Conservation (phyloP, 2,113 vertebrate genomes). For the Amphiprion percula region DNA sequence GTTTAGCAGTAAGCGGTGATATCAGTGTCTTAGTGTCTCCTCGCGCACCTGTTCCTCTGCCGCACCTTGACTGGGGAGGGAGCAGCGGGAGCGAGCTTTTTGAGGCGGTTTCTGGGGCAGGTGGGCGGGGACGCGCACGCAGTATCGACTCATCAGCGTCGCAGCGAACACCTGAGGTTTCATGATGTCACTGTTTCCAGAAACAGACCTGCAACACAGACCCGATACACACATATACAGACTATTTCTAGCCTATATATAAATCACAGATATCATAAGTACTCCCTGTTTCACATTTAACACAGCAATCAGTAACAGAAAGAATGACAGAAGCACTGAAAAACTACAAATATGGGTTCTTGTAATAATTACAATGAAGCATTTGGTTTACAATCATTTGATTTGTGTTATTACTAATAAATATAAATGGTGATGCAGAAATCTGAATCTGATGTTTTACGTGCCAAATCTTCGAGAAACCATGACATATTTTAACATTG, state of each 20-base stretch:
- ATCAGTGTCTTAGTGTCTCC: background rate
- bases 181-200: constrained; percentile 66
- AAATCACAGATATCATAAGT: background rate
- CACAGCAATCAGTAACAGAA: too few species aligned
- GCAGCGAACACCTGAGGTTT: constrained; percentile 65
- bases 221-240: background rate
- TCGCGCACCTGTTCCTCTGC: constrained; percentile 75
- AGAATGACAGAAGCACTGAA: too few species aligned
- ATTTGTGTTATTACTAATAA: background rate
- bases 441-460: too few species aligned
- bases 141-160: constrained; percentile 79
- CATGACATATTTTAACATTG: too few species aligned
- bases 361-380: background rate
- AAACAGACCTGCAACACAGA: background rate
- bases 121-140: constrained; percentile 73
- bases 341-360: too few species aligned
- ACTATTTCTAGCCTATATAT: background rate
- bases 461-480: too few species aligned
- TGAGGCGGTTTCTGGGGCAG: constrained; percentile 69
- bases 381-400: background rate
- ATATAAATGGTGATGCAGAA: too few species aligned
- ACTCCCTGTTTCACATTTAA: background rate
- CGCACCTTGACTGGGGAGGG: constrained; percentile 75
- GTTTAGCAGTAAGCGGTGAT: background rate
- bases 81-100: constrained; percentile 71